phyloP scores from a whole-genome alignment of 2,888 invertebrate species.

The Stictocephala bisonia region DNA sequence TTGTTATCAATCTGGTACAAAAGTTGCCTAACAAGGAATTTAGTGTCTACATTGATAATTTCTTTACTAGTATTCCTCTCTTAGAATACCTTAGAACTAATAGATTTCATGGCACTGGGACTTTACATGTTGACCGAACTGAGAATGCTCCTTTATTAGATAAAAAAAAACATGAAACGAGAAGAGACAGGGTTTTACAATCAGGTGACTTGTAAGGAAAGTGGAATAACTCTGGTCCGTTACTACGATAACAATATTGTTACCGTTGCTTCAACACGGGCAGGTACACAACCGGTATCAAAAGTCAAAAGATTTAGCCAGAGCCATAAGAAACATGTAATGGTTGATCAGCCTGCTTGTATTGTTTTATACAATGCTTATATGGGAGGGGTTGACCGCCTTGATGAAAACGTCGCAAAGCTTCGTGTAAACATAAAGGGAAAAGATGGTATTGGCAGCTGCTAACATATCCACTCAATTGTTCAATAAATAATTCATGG shows the following conservation, averaged over 20 bases:
- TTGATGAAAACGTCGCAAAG: too few species aligned
- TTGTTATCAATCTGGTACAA: too few species aligned
- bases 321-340: conserved; percentile 6
- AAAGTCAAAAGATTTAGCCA: conserved; percentile 27
- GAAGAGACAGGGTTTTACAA: too few species aligned
- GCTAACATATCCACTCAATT: conserved; percentile 13
- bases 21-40: too few species aligned
- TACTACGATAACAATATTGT: conserved; percentile 32
- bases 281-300: too few species aligned
- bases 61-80: too few species aligned
- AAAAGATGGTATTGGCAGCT: conserved; percentile 36
- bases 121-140: too few species aligned
- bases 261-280: too few species aligned
- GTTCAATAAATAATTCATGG: conserved; percentile 12
- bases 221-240: conserved; percentile 11
- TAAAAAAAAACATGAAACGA: too few species aligned
- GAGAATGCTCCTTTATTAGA: background rate
- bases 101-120: too few species aligned
- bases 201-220: conserved; percentile 3
- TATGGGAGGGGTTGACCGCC: conserved; percentile 30
- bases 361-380: conserved; percentile 19
- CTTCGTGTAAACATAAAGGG: too few species aligned
- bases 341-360: conserved; percentile 27
- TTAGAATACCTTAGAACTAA: background rate
- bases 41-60: too few species aligned